These are phyloP conservation scores for Apodemus agrarius DNA, from an alignment of 2,797 vertebrate genomes.

Conservation along the genomic window DNA sequence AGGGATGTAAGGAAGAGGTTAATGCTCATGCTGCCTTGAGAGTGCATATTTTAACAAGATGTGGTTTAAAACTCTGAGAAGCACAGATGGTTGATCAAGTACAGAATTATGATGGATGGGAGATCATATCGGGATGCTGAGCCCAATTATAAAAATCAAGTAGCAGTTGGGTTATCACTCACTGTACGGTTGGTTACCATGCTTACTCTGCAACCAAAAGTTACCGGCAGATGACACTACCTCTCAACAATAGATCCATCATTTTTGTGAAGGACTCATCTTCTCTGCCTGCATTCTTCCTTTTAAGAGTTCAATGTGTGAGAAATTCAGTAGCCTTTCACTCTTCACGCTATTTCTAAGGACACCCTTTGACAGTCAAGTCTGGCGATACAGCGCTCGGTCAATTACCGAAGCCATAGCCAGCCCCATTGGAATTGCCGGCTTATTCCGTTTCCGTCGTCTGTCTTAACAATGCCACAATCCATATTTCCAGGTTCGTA, in stretches of 20 bases:
- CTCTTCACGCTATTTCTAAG: background rate
- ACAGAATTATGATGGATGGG: constrained; percentile 29
- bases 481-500: background rate
- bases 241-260: background rate
- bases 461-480: background rate
- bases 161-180: constrained; percentile 33
- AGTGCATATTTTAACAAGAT: constrained; percentile 71
- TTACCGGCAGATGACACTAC: constrained; percentile 13
- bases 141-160: constrained; percentile 49
- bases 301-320: background rate
- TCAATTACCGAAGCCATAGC: background rate
- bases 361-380: background rate
- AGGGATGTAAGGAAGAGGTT: constrained; percentile 38
- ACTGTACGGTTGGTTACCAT: background rate
- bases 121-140: constrained; percentile 26
- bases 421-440: background rate
- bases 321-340: constrained; percentile 5
- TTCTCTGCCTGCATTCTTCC: background rate
- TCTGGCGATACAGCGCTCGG: background rate
- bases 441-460: background rate
- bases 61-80: constrained; percentile 60
- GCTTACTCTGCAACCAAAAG: constrained; percentile 22
- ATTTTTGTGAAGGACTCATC: background rate
- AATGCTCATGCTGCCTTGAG: constrained; percentile 47
- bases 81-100: constrained; percentile 68